Conservation (phyloP, 1,140 invertebrate genomes). For the Zaprionus camerounensis region DNA sequence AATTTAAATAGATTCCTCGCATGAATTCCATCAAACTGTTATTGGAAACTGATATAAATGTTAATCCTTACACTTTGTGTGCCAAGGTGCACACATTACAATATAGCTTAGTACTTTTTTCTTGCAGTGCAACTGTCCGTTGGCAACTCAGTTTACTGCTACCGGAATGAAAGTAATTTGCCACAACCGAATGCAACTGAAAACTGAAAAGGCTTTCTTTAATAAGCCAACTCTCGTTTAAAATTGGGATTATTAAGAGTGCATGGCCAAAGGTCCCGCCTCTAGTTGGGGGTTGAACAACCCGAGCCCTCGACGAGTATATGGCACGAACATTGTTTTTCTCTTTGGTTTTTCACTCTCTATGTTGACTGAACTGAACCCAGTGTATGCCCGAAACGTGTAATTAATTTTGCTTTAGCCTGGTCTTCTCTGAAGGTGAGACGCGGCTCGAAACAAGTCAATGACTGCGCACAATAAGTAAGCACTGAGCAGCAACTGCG, state of each 20-base stretch:
- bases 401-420: conserved; percentile 45
- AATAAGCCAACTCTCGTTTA: conserved; percentile 24
- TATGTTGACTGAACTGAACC: background rate
- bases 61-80: too few species aligned
- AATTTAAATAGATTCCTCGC: too few species aligned
- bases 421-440: conserved; percentile 29
- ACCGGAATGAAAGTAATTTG: conserved; percentile 2
- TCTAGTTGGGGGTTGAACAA: conserved; percentile 2
- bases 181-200: conserved; percentile 13
- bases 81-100: too few species aligned
- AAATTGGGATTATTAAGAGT: conserved; percentile 12
- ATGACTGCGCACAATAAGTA: conserved; percentile 39
- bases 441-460: conserved; percentile 30
- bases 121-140: conserved; percentile 2
- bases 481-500: conserved; percentile 2
- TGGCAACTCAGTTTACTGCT: background rate
- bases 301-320: background rate
- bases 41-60: too few species aligned
- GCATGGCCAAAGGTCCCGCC: conserved; percentile 6
- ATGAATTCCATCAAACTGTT: too few species aligned
- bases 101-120: background rate
- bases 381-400: conserved; percentile 16
- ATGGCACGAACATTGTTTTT: background rate
- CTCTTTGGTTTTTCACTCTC: conserved; percentile 1
- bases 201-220: conserved; percentile 15